These are phyloP conservation scores for Eleginops maclovinus DNA, from an alignment of 2,113 vertebrate genomes.

Conservation along the genomic window DNA sequence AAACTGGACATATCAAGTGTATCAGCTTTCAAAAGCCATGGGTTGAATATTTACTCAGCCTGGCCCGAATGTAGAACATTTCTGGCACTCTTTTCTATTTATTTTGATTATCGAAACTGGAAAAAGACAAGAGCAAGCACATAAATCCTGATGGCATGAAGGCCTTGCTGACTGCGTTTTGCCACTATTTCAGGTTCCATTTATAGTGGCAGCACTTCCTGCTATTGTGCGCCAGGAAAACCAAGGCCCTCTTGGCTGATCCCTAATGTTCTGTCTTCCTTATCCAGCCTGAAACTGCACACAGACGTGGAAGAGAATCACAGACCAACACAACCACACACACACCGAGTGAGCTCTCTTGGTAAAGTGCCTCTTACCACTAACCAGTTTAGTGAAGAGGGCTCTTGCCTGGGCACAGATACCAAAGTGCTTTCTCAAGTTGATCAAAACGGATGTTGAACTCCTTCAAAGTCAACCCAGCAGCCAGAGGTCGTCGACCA, in stretches of 20 bases:
- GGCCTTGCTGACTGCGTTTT: conserved; percentile 58
- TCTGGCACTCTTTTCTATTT: conserved; percentile 38
- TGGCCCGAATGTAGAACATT: conserved; percentile 42
- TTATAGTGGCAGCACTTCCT: conserved; percentile 88
- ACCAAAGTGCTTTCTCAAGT: conserved; percentile 41
- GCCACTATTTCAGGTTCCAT: conserved; percentile 76
- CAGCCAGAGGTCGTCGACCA: conserved; percentile 37
- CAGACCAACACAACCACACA: neutral
- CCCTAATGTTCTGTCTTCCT: conserved; percentile 66
- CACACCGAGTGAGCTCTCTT: conserved; percentile 32
- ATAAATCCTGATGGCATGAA: conserved; percentile 64
- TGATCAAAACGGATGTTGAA: conserved; percentile 52
- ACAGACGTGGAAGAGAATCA: conserved; percentile 19
- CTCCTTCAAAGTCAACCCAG: conserved; percentile 35
- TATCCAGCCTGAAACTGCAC: conserved; percentile 55
- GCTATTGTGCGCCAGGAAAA: conserved; percentile 91
- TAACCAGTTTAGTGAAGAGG: conserved; percentile 49
- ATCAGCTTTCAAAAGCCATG: conserved; percentile 40
- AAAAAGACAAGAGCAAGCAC: conserved; percentile 36
- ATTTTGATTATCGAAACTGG: conserved; percentile 52
- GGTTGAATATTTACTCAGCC: conserved; percentile 35
- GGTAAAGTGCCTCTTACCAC: conserved; percentile 68
- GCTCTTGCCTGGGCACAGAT: conserved; percentile 20
- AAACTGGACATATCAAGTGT: neutral
- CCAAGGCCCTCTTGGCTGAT: conserved; percentile 69